Percentiles rank a stretch among this genome's conserved stretches.
phyloP scores from a whole-genome alignment of 2,797 vertebrate species.

The Sebastolobus alascanus region DNA sequence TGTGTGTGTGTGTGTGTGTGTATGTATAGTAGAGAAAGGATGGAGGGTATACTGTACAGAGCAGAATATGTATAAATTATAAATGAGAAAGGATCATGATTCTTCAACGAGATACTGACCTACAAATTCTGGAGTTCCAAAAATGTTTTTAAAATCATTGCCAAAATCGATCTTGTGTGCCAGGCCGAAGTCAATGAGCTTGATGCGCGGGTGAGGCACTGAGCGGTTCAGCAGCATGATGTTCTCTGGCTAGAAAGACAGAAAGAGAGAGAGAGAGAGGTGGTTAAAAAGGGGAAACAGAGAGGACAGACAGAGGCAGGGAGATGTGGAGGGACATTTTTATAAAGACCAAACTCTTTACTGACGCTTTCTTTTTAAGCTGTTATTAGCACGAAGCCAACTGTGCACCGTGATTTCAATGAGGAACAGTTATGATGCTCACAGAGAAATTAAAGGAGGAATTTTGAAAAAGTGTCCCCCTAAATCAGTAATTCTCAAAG shows the following conservation, averaged over 20 bases:
- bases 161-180: slow-evolving; percentile 98
- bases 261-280: slow-evolving; percentile 2
- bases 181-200: slow-evolving; percentile 98
- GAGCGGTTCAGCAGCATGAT: slow-evolving; percentile 97
- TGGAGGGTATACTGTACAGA: background rate
- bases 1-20: too few relatives aligned
- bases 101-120: slow-evolving; percentile 84
- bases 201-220: slow-evolving; percentile 96
- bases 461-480: background rate
- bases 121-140: slow-evolving; percentile 99
- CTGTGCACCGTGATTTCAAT: background rate
- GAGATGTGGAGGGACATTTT: background rate
- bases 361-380: background rate
- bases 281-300: background rate
- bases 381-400: background rate
- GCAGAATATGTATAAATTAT: background rate
- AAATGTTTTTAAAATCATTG: slow-evolving; percentile 99
- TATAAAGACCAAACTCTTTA: background rate
- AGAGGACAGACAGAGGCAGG: slow-evolving; percentile 19
- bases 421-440: too few relatives aligned
- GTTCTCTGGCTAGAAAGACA: slow-evolving; percentile 93
- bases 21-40: background rate
- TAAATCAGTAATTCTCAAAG: background rate
- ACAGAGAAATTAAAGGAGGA: background rate
- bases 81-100: background rate